These are phyloP conservation scores for Podargus strigoides DNA, from an alignment of 2,797 vertebrate genomes.

Conservation along the genomic window DNA sequence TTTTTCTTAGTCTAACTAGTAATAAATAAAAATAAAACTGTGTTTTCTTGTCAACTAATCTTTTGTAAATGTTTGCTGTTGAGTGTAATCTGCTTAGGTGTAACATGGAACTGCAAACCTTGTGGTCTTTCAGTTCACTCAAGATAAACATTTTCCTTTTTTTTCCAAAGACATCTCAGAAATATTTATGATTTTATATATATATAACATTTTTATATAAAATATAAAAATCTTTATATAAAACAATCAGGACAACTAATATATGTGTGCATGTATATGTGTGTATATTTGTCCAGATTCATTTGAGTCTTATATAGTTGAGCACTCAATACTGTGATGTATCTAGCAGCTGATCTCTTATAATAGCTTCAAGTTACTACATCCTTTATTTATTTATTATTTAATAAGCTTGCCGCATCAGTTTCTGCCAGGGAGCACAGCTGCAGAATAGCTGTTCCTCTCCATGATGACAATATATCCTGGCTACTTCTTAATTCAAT, in stretches of 20 bases:
- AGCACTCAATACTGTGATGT: not conserved
- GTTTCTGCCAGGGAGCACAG: conserved; percentile 23
- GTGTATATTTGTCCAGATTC: not conserved
- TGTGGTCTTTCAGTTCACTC: not conserved
- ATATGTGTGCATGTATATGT: not conserved
- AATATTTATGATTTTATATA: not conserved
- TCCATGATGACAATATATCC: not conserved
- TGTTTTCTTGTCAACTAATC: not conserved
- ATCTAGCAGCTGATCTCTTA: conserved; percentile 39
- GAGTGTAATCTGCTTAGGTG: not conserved
- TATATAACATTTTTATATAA: not conserved
- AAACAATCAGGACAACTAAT: not conserved
- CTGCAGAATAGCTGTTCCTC: conserved; percentile 8
- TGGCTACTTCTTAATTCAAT: not conserved
- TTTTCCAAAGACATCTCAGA: not conserved
- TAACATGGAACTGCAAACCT: not conserved
- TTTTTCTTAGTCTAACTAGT: too few species aligned
- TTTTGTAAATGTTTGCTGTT: not conserved
- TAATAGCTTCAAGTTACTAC: conserved; percentile 38
- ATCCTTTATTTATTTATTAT: conserved; percentile 62
- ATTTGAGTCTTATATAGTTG: not conserved
- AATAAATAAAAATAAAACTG: too few species aligned
- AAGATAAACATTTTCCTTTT: not conserved
- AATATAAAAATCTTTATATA: not conserved
- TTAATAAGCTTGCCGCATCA: conserved; percentile 4